Percentiles rank a stretch among this genome's conserved stretches.
Conservation (phyloP, 2,797 vertebrate genomes). For the Nyctibius grandis region DNA sequence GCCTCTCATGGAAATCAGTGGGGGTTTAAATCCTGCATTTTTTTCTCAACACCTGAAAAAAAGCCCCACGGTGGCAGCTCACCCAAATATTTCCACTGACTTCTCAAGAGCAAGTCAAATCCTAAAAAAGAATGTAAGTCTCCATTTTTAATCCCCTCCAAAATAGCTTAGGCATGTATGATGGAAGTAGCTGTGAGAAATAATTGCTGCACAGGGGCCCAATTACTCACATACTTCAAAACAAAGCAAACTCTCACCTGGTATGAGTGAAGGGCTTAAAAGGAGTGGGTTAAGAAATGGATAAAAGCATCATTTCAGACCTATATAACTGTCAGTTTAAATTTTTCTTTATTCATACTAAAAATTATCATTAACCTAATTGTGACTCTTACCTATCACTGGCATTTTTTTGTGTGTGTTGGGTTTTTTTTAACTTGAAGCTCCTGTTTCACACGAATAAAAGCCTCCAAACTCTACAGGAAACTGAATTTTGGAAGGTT, state of each 20-base stretch:
- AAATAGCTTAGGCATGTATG: neutral
- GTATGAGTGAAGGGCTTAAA: neutral
- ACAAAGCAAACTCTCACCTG: neutral
- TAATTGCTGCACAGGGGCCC: neutral
- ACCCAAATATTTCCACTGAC: neutral
- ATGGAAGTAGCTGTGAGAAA: neutral
- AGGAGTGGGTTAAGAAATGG: neutral
- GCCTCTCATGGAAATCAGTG: neutral
- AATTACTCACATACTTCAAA: constrained; percentile 13
- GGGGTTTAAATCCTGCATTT: neutral
- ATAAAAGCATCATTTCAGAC: neutral
- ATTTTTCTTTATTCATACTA: neutral
- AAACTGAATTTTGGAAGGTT: neutral
- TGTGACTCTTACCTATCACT: neutral
- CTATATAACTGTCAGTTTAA: neutral
- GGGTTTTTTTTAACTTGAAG: neutral
- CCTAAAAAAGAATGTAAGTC: neutral
- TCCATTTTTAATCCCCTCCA: neutral
- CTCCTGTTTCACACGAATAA: neutral
- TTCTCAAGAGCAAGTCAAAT: neutral
- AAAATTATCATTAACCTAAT: neutral
- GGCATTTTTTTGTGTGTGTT: neutral
- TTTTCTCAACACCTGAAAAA: neutral
- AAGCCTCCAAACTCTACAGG: neutral
- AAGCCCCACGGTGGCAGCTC: neutral